Evolutionary conservation across 2,888 invertebrate genomes (phyloP).

Genomic region (Ennomos fuscantarius): DNA sequence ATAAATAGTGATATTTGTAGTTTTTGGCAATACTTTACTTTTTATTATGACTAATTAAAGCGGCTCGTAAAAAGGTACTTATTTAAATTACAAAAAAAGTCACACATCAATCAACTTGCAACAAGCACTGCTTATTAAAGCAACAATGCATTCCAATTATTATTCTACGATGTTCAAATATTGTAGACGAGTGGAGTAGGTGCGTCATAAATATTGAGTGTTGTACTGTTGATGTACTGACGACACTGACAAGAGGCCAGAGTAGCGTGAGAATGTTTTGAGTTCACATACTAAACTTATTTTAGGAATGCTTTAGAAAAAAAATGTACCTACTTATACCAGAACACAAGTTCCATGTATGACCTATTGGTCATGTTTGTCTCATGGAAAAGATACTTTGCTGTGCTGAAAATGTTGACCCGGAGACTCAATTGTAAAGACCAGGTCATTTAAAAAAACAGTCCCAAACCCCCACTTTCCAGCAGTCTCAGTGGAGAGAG

Average conservation of each 20-base stretch:
- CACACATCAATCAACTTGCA: slow-evolving; percentile 15
- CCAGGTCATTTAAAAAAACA: no score
- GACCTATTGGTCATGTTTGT: no score
- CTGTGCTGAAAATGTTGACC: no score
- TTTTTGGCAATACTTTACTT: no score
- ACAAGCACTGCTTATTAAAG: slow-evolving; percentile 19
- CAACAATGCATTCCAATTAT: slow-evolving; percentile 28
- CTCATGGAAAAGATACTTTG: no score
- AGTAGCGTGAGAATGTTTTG: slow-evolving; percentile 58
- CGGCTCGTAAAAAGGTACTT: no score
- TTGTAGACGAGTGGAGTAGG: slow-evolving; percentile 29
- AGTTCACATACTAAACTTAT: slow-evolving; percentile 34
- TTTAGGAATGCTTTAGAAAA: slow-evolving; percentile 25
- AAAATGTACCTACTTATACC: background rate
- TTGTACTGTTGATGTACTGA: slow-evolving; percentile 51
- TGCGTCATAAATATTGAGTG: slow-evolving; percentile 41
- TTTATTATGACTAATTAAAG: no score
- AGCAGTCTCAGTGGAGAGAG: no score
- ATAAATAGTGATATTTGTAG: no score
- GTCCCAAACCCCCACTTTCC: no score
- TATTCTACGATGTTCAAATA: slow-evolving; percentile 30
- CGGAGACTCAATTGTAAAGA: no score
- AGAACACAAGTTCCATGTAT: background rate
- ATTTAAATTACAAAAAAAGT: slow-evolving; percentile 20
- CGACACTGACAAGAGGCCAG: slow-evolving; percentile 50